Conservation (phyloP, 2,888 invertebrate species). For the Chelonus formosanus region DNA sequence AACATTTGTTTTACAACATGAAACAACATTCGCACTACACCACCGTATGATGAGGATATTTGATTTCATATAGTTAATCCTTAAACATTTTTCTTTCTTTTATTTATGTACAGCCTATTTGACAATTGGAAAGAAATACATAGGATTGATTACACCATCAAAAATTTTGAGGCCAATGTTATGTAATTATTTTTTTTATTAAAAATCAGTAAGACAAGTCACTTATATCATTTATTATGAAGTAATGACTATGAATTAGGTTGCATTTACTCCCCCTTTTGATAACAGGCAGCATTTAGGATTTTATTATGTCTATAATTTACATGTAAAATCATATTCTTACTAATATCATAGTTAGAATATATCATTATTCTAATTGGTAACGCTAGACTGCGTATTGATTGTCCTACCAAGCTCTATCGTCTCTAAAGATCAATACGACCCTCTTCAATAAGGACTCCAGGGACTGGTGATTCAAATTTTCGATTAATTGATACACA, state of each 20-base stretch:
- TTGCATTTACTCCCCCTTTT: background rate
- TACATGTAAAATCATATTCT: constrained; percentile 15
- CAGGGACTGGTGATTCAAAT: background rate
- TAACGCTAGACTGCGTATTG: constrained; percentile 45
- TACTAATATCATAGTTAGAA: constrained; percentile 29
- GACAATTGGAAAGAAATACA: constrained; percentile 16
- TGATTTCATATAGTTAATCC: constrained; percentile 13
- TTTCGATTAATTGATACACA: no score
- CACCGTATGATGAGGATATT: constrained; percentile 11
- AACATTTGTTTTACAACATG: constrained; percentile 13
- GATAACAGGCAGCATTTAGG: background rate
- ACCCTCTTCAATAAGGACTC: constrained; percentile 23
- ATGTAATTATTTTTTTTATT: constrained; percentile 17
- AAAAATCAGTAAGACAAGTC: background rate
- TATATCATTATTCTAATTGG: constrained; percentile 36
- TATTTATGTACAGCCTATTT: constrained; percentile 14
- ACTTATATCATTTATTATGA: constrained; percentile 17
- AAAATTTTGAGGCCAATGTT: constrained; percentile 18
- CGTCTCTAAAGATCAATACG: constrained; percentile 22
- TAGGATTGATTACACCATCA: background rate
- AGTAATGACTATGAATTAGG: background rate
- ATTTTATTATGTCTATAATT: background rate
- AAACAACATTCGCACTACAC: constrained; percentile 22
- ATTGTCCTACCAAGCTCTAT: constrained; percentile 51
- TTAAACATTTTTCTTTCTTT: constrained; percentile 20